Evolutionary conservation across 2,113 vertebrate genomes (phyloP).

Genomic region (Zosterops pallidus): DNA sequence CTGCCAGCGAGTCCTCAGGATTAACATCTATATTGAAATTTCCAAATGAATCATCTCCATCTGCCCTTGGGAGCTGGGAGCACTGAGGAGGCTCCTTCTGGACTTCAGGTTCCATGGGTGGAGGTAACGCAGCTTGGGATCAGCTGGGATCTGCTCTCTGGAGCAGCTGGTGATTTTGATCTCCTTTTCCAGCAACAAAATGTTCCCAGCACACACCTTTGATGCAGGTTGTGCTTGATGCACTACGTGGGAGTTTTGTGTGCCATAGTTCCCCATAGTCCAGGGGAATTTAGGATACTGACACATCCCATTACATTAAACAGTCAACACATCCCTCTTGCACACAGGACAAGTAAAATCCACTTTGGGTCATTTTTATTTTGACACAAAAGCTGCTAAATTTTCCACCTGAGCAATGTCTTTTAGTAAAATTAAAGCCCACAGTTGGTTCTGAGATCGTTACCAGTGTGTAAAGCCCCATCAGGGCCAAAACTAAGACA

Average conservation of each 20-base stretch:
- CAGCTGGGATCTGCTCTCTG: background rate
- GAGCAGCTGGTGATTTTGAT: background rate
- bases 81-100: background rate
- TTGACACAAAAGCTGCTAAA: background rate
- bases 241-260: fast-evolving
- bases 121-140: background rate
- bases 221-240: background rate
- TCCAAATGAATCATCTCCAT: constrained; percentile 22
- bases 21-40: background rate
- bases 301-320: background rate
- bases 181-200: background rate
- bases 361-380: background rate
- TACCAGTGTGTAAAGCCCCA: background rate
- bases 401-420: background rate
- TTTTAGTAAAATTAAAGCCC: background rate
- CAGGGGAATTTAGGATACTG: background rate
- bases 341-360: background rate
- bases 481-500: background rate
- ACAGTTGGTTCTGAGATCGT: background rate
- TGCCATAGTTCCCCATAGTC: background rate
- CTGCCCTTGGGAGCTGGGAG: background rate
- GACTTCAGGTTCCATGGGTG: background rate
- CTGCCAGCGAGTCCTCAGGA: background rate
- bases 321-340: background rate
- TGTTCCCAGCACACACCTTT: background rate